Evolutionary conservation across 1,140 invertebrate species (phyloP).

Genomic region (Lasaia peninsularis): DNA sequence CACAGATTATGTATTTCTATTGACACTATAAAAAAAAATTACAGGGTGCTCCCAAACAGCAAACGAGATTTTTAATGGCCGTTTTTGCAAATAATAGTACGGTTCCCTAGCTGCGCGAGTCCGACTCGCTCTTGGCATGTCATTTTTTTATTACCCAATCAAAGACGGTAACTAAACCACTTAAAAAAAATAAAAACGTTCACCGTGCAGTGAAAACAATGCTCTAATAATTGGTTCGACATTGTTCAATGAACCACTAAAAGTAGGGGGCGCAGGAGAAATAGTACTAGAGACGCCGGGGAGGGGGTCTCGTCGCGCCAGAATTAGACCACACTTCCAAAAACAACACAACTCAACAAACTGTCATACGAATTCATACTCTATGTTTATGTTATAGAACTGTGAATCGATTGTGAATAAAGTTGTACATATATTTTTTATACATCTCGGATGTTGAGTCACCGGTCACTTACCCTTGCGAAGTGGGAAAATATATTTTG

Average conservation of each 20-base stretch:
- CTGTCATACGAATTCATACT: conserved; percentile 2
- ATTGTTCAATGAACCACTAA: conserved; percentile 46
- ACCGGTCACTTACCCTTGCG: conserved; percentile 54
- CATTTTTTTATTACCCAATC: too few relatives aligned
- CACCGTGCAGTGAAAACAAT: background rate
- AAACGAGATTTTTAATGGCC: too few relatives aligned
- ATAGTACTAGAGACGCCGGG: conserved; percentile 41
- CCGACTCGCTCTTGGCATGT: too few relatives aligned
- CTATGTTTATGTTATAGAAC: conserved; percentile 6
- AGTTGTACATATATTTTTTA: conserved; percentile 5
- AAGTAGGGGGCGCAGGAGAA: conserved; percentile 41
- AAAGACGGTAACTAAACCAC: too few relatives aligned
- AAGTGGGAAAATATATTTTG: conserved; percentile 39
- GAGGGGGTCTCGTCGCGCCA: conserved; percentile 34
- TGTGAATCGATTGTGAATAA: conserved; percentile 7
- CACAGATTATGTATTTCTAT: too few relatives aligned
- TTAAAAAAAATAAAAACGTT: too few relatives aligned
- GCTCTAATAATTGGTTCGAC: conserved; percentile 23
- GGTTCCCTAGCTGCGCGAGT: too few relatives aligned
- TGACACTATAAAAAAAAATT: too few relatives aligned
- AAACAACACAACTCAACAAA: background rate
- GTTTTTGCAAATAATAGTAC: too few relatives aligned
- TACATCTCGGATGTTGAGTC: conserved; percentile 34
- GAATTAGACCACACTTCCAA: conserved; percentile 36
- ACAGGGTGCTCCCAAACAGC: too few relatives aligned